Base-by-base conservation (phyloP, 1,140 invertebrate species). In the Magallana angulata region DNA sequence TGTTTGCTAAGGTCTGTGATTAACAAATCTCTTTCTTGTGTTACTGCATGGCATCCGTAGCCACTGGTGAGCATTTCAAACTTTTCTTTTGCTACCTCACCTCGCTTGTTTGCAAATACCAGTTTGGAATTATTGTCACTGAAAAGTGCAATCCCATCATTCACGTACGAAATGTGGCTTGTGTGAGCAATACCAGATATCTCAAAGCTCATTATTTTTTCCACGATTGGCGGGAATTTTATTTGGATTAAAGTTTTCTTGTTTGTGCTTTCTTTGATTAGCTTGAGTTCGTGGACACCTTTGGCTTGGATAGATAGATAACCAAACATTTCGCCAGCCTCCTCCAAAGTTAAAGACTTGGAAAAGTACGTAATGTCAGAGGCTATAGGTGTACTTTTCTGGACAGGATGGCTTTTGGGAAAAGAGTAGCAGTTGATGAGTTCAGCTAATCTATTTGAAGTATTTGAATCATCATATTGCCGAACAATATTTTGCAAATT, bases 51-150 rank as follows among this genome's bases (percentile, higher is more conserved):
- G 24, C 68, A 76, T 7, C 68, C 68, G 14, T 30, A 76, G 36
- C 68, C 68, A 30, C 68, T 76, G 36, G 11, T 76, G 24, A 76
- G 11, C 68, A 76, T 36, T 12, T 11, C 24, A 30, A 12, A 8
- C 12, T 36, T 76, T 24, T 76, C 68, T 12, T 24, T 76, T 12
- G 11, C 24, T 30, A 36, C 11, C 24, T 36, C 68, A 1, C 68
- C 68, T 76, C 68, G 24, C 68, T 11, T 0, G 36, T 76, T 76
- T 76, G 68, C 68, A 1, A 76, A 30, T 30, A 76, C 18, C 6
- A 76, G 24, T 30, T 30, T 76, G 5, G 68, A 76, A 24, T 76
- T 76, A 30, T 76, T 76, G 68, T 76, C 68, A 30, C 68, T 76
- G 24, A 76, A 76, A 76, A 76, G 36, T 9, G 68, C 68, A 18